A percentile compares a stretch with the other conserved stretches of the same genome.
phyloP scores from a whole-genome alignment of 2,113 vertebrate genomes.

The Amazona vittata region DNA sequence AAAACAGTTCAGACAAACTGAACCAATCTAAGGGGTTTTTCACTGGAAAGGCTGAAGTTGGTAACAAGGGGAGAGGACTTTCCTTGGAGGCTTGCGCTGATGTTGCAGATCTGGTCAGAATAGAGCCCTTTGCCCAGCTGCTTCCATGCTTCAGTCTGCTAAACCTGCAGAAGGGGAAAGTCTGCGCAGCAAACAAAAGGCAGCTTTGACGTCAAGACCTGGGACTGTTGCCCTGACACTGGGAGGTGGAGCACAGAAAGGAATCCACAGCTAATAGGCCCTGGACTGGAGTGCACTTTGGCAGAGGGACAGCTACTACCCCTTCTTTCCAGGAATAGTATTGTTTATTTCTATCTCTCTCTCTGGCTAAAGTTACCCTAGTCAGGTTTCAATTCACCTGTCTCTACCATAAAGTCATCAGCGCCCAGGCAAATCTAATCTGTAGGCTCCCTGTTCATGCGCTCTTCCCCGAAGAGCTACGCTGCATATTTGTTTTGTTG shows the following conservation, averaged over 20 bases:
- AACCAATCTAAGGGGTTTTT: background rate
- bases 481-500: background rate
- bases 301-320: slow-evolving; percentile 51
- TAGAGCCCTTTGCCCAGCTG: background rate
- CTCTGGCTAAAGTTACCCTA: slow-evolving; percentile 19
- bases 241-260: slow-evolving; percentile 47
- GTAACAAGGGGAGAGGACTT: background rate
- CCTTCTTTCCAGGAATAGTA: slow-evolving; percentile 70
- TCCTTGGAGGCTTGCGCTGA: background rate
- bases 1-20: background rate
- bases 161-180: slow-evolving; percentile 7
- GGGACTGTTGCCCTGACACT: slow-evolving; percentile 55
- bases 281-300: slow-evolving; percentile 38
- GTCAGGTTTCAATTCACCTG: slow-evolving; percentile 60
- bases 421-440: background rate
- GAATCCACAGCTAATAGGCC: slow-evolving; percentile 45
- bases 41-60: background rate
- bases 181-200: slow-evolving; percentile 44
- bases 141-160: background rate
- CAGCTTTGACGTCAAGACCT: slow-evolving; percentile 51
- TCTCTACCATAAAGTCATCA: background rate
- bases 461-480: background rate
- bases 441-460: background rate
- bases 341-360: slow-evolving; percentile 64
- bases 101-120: background rate